Base-by-base conservation (phyloP, 2,888 invertebrate species). In the Perithous albicinctus region DNA sequence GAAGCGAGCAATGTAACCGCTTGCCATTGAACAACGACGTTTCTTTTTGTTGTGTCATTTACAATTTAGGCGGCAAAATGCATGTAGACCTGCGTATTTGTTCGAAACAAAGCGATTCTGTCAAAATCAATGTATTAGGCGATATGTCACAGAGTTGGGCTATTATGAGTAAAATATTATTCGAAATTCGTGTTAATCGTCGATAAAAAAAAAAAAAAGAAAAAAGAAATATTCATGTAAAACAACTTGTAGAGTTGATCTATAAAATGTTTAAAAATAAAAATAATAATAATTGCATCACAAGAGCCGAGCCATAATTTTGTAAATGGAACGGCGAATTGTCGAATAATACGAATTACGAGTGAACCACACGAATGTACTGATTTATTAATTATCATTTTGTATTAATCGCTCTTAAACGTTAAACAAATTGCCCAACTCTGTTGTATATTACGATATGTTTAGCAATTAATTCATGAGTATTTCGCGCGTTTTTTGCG, bases 21-120 rank as follows among this genome's bases (percentile, higher is more conserved):
- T 48, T 38, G 72, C 56, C 51, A 35, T 66, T 54, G 46, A 80
- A 77, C 78, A 80, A 83, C 70, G 80, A 80, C 43, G 29, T 69
- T 78, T 69, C 54, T 56, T 61, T 73, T 48, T 69, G 26, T 72
- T 29, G 75, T 29, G 32, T 10, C 59, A 38, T 51, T 63, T 51
- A 70, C 70, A 64, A 74, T 70, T 59, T 80, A 78, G 51, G 43
- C 59, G 23, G 26, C 29, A 38, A 54, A 67, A 76, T 69, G 59
- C 35, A 63, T 15, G 35, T 46, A 69, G 61, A 69, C 10, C 73
- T 35, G 43, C 64, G 41, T 70, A 72, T 51, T 51, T 54, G 54
- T 54, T 43, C 20, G 35, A 70, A 26, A 75, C 35, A 20, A 18
- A 15, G 35, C 23, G 32, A 20, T 80, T 54, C 15, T 7, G 70